A percentile compares a stretch with the other conserved stretches of the same genome.
These are phyloP conservation scores for Gymnobelideus leadbeateri DNA, from an alignment of 2,113 vertebrate genomes.

Conservation along the genomic window DNA sequence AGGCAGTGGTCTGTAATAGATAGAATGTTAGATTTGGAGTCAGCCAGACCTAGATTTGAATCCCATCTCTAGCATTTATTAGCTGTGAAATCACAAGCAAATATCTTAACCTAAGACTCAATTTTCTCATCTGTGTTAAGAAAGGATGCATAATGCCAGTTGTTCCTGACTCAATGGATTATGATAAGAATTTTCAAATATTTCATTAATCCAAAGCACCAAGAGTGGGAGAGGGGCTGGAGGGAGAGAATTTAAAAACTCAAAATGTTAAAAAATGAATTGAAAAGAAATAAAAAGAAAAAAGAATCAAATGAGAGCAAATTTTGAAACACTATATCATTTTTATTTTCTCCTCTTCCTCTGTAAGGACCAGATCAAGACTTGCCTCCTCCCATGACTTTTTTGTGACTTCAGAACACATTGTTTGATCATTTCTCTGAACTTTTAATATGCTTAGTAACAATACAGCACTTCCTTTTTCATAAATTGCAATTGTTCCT, in stretches of 20 bases:
- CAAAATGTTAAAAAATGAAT: neutral
- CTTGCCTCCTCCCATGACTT: neutral
- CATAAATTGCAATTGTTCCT: neutral
- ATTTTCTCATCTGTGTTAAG: neutral
- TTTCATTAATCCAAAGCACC: neutral
- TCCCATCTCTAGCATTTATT: neutral
- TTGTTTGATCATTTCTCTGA: neutral
- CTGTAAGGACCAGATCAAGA: neutral
- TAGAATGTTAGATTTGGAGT: neutral
- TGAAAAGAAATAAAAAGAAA: neutral
- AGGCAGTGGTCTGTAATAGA: neutral
- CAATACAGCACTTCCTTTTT: neutral
- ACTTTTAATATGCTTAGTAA: neutral
- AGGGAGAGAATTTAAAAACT: neutral
- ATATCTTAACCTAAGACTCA: conserved; percentile 1
- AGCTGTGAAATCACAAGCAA: neutral
- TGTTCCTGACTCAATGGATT: neutral
- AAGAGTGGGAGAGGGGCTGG: neutral
- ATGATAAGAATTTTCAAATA: neutral
- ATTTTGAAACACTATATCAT: neutral
- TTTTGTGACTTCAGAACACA: neutral
- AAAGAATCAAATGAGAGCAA: neutral
- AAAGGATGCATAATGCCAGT: neutral
- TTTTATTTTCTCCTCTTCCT: neutral
- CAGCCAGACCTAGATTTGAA: neutral